Conservation (phyloP, 2,113 vertebrate genomes). For the Chauna torquata region DNA sequence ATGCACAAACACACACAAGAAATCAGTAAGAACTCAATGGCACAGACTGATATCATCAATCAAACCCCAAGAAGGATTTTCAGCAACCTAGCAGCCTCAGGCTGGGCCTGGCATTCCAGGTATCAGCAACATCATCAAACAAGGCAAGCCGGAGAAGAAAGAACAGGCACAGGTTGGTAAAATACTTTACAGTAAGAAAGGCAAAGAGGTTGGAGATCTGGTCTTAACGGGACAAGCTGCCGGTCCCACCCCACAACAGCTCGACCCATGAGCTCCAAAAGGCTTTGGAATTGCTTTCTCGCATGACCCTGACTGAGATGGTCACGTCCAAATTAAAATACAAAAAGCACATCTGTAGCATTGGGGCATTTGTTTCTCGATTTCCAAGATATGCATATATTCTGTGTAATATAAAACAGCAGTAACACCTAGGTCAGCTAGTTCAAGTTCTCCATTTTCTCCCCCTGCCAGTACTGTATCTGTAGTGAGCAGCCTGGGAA, state of each 20-base stretch:
- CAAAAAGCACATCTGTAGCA: neutral
- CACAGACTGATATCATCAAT: slow-evolving; percentile 18
- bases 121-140: neutral
- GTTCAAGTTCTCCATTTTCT: neutral
- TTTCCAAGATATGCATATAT: neutral
- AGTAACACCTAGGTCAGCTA: slow-evolving; percentile 6
- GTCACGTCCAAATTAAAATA: neutral
- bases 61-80: slow-evolving; percentile 21
- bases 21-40: neutral
- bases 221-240: neutral
- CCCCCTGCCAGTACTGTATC: neutral
- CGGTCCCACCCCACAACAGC: neutral
- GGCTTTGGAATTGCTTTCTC: neutral
- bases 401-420: neutral
- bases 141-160: neutral
- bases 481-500: slow-evolving; percentile 18
- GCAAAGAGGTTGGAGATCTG: neutral
- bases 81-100: neutral
- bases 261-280: neutral
- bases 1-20: neutral
- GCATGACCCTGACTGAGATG: neutral
- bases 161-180: slow-evolving; percentile 30
- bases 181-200: neutral
- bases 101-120: neutral
- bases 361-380: neutral